Evolutionary conservation across 2,888 invertebrate species (phyloP).

Genomic region (Pediacus dermestoides): DNA sequence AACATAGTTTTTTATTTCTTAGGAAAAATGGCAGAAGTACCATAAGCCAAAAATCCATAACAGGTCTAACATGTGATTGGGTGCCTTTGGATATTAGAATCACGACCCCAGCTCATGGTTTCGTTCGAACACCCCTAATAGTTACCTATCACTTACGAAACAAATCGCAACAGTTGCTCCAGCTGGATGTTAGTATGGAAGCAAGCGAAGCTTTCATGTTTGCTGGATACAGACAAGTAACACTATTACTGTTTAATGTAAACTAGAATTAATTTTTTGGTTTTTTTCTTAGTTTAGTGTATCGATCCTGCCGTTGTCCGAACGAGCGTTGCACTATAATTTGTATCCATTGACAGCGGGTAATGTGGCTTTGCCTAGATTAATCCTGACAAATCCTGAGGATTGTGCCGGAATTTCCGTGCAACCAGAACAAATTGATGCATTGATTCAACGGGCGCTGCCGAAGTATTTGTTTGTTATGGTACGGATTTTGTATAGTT

Average conservation of each 20-base stretch:
- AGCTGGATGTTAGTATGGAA: constrained; percentile 72
- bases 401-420: constrained; percentile 45
- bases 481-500: constrained; percentile 55
- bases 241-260: too few relatives aligned
- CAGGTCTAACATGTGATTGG: constrained; percentile 56
- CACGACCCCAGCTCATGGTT: constrained; percentile 69
- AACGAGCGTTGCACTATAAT: constrained; percentile 67
- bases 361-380: constrained; percentile 65
- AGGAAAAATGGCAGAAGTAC: too few relatives aligned
- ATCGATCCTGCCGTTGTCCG: constrained; percentile 60
- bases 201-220: constrained; percentile 92
- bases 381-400: constrained; percentile 55
- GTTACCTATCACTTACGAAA: constrained; percentile 70
- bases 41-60: constrained; percentile 37
- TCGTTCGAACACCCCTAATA: constrained; percentile 68
- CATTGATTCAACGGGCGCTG: constrained; percentile 58
- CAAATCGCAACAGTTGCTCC: constrained; percentile 66
- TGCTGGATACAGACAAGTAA: constrained; percentile 86
- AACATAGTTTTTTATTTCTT: too few relatives aligned
- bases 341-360: constrained; percentile 76
- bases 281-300: constrained; percentile 48
- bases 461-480: constrained; percentile 65
- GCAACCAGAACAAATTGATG: constrained; percentile 52
- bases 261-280: constrained; percentile 6
- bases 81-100: constrained; percentile 61